Evolutionary conservation across 1,140 invertebrate species (phyloP), one percentile per base, ranked within the genome.

Genomic region (Brachionus rotundiformis): DNA sequence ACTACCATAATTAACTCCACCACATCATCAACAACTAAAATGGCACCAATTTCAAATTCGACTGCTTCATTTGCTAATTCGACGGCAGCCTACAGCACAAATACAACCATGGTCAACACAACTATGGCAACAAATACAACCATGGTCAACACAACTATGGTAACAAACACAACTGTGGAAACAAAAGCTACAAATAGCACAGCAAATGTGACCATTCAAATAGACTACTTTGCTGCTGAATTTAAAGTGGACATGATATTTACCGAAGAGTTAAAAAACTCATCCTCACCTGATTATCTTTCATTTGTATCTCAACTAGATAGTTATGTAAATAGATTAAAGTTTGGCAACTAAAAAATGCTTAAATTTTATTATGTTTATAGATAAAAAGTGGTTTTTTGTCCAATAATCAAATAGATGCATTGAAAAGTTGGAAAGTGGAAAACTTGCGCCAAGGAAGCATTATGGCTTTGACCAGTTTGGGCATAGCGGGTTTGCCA

Each of bases 381-480:
- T 1, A 68, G 63, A 68, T 36, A 16, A 33, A 33, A 41, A 36
- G 63, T 68, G 63, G 63, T 33, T 68, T 68, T 36, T 31, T 36
- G 29, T 7, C 29, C 3, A 68, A 31, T 33, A 19, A 19, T 68
- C 31, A 33, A 36, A 33, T 36, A 8, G 63, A 68, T 16, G 16
- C 63, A 36, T 19, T 68, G n/a, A 68, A 36, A 68, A 36, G 4
- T 16, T 68, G 63, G 63, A 68, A 36, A 16, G n/a, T 68, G 3
- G 63, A 68, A 41, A 36, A 36, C 36, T 36, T 68, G 16, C 29
- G 63, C 7, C 16, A 31, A 19, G 63, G 63, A n/a, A 68, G 63
- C 16, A 36, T 68, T 36, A n/a, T 68, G 1, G 63, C 63, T n/a
- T 33, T 68, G 63, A 68, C 63, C 7, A 68, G 63, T 68, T 3